These are phyloP conservation scores for Mustela nigripes DNA, from an alignment of 2,113 vertebrate species.

Conservation along the genomic window DNA sequence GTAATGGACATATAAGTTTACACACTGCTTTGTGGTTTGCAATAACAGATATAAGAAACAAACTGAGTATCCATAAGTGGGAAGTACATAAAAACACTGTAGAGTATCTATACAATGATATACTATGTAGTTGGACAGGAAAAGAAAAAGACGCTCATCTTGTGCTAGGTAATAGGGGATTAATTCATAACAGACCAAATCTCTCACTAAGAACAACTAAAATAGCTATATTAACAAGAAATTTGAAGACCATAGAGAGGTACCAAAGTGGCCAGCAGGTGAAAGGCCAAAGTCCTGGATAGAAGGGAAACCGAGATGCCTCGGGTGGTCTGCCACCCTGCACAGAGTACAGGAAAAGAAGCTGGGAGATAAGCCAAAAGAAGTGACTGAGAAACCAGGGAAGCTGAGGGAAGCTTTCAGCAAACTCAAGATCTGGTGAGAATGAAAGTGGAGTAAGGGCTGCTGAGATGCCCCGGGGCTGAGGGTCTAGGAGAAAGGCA, in stretches of 20 bases:
- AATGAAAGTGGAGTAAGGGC: neutral
- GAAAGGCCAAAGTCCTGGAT: neutral
- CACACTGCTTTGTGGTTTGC: neutral
- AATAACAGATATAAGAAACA: neutral
- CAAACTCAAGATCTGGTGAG: neutral
- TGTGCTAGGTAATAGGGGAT: neutral
- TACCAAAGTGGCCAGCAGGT: neutral
- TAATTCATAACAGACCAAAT: neutral
- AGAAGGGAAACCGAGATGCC: neutral
- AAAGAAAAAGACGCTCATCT: neutral
- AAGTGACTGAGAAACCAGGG: neutral
- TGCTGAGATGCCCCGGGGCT: neutral
- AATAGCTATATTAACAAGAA: conserved; percentile 25
- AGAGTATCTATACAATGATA: neutral
- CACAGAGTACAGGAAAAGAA: neutral
- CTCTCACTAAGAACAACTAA: neutral
- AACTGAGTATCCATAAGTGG: neutral
- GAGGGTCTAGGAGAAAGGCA: neutral
- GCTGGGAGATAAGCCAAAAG: neutral
- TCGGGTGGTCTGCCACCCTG: neutral
- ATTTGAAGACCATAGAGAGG: neutral
- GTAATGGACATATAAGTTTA: neutral
- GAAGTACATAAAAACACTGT: neutral
- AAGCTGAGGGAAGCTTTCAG: neutral
- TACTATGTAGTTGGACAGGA: neutral